These are phyloP conservation scores for Patagioenas fasciata DNA, from an alignment of 2,113 vertebrate genomes.

Conservation along the genomic window DNA sequence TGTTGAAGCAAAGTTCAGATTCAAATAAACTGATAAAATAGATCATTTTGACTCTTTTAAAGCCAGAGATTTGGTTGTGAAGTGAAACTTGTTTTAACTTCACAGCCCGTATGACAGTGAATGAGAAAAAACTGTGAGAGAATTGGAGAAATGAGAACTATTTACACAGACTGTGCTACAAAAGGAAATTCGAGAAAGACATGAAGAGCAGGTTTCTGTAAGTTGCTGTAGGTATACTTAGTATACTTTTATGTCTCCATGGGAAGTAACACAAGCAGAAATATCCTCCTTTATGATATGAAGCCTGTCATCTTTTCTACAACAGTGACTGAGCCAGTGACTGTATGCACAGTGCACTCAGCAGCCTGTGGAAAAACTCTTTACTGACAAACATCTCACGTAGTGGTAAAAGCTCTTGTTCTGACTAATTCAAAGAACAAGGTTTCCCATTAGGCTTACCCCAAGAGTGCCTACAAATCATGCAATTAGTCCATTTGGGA, in stretches of 20 bases:
- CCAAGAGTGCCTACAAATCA: neutral
- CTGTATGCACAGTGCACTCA: neutral
- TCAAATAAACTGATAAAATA: neutral
- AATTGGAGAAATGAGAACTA: neutral
- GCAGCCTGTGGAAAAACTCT: neutral
- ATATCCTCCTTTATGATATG: neutral
- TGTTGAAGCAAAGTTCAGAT: neutral
- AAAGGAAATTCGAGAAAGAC: neutral
- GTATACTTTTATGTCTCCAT: neutral
- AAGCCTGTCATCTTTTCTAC: neutral
- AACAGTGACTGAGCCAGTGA: neutral
- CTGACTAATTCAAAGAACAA: neutral
- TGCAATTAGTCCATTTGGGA: conserved; percentile 8
- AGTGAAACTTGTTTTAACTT: neutral
- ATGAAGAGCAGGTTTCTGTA: accelerated
- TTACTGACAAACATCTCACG: neutral
- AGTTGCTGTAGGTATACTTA: neutral
- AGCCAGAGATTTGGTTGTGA: neutral
- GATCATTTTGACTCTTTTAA: neutral
- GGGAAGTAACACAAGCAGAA: neutral
- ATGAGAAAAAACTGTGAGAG: neutral
- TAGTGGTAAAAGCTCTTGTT: neutral
- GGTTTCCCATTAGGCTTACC: neutral
- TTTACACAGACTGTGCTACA: neutral
- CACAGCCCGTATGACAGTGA: neutral